Base-by-base conservation (phyloP, 2,113 vertebrate genomes). In the Antechinus stuartii region DNA sequence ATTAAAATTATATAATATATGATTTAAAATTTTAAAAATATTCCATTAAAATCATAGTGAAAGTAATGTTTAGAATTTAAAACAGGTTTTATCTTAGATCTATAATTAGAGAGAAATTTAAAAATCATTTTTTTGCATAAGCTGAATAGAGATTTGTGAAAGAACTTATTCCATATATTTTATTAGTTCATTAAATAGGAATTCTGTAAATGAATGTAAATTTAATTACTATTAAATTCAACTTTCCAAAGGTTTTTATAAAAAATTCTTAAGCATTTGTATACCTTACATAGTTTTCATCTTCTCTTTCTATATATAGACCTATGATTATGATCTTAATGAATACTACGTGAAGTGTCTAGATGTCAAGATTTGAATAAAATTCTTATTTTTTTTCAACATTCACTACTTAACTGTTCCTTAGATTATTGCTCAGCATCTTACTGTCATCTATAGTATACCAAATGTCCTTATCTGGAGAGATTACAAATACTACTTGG, bases 401-500 rank as follows among this genome's bases (percentile, higher is more conserved):
- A 54, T 92, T 93, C 93, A 94, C 56, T 0, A 42, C 92, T 57
- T 93, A 84, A 93, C 96, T 95, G 49, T 55, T 94, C 42, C 8
- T 56, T 95, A 52, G 89, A 35, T 94, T 93, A 93, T 94, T 96
- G 92, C 95, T 91, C 89, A 95, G 91, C 54, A 4, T 94, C 94
- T 96, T 91, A 61, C 84, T 89, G 91, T 24, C 50, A 53, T 92
- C 61, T 97, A 90, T 91, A 94, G 91, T 92, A 57, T 0, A 90
- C 84, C 56, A 94, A 96, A 92, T 92, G 76, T 14, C 92, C 94
- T 96, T 94, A 95, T 97, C 91, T 46, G 84, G 10, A 95, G 92
- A 95, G 92, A 90, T 95, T 94, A 96, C 93, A 93, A 96, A 94
- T 89, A 91, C 94, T 93, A 0, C 61, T 90, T 90, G 91, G 97